phyloP scores from a whole-genome alignment of 2,797 vertebrate genomes.

The Anguilla pacifica region DNA sequence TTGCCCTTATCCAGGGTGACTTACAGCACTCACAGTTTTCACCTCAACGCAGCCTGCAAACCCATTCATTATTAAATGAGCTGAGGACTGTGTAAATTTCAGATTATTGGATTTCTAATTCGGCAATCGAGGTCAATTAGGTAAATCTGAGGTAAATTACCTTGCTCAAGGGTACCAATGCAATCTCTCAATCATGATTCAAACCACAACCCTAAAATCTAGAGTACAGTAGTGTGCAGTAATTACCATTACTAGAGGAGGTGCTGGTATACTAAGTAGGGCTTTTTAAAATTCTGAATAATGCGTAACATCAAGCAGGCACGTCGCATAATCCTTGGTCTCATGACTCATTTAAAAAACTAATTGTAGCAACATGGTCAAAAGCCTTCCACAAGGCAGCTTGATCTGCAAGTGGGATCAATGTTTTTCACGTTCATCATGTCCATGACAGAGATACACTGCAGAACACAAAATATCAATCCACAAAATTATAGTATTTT shows the following conservation, averaged over 20 bases:
- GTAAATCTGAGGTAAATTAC: conserved; percentile 21
- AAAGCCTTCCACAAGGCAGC: neutral
- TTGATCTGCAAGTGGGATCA: neutral
- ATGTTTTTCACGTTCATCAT: neutral
- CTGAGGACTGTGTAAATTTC: neutral
- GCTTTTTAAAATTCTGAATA: neutral
- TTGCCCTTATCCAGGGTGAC: conserved; percentile 15
- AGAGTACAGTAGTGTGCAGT: neutral
- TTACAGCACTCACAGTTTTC: neutral
- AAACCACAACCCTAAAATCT: neutral
- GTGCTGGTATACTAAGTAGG: neutral
- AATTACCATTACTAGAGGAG: neutral
- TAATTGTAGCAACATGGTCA: neutral
- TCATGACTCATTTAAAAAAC: neutral
- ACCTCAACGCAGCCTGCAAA: neutral
- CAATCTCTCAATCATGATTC: neutral
- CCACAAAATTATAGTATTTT: neutral
- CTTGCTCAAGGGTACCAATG: neutral
- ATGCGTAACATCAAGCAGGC: neutral
- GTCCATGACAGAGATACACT: neutral
- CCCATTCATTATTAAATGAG: conserved; percentile 12
- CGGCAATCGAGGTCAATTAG: neutral
- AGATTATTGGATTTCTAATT: conserved; percentile 2
- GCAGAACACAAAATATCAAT: neutral
- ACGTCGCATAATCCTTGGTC: neutral